phyloP scores from a whole-genome alignment of 2,797 vertebrate species.

The Myotis vivesi region DNA sequence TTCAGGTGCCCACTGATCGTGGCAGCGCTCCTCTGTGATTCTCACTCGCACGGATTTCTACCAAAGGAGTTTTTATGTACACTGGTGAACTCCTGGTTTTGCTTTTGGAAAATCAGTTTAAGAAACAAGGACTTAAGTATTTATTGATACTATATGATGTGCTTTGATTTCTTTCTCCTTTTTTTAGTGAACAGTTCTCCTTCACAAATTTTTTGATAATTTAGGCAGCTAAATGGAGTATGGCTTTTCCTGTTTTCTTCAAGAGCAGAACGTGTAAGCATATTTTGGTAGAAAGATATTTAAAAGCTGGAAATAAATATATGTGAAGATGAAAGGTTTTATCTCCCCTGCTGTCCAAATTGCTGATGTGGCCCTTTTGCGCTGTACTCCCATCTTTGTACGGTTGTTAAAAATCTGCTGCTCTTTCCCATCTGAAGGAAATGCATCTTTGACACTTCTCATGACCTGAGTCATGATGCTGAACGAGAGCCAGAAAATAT shows the following conservation, averaged over 20 bases:
- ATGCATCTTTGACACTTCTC: conserved; percentile 92
- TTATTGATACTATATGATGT: not conserved
- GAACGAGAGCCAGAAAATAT: conserved; percentile 86
- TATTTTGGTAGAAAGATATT: conserved; percentile 72
- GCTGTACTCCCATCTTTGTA: conserved; percentile 77
- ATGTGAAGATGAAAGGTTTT: conserved; percentile 78
- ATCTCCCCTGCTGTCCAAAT: conserved; percentile 78
- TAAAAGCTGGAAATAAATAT: conserved; percentile 79
- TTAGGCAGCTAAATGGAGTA: conserved; percentile 69
- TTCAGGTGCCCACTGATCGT: not conserved
- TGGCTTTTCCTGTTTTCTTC: conserved; percentile 71
- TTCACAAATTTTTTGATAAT: conserved; percentile 73
- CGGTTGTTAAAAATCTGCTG: conserved; percentile 85
- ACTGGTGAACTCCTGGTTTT: not conserved
- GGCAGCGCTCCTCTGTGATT: not conserved
- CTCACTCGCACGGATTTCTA: not conserved
- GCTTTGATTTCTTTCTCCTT: conserved; percentile 32
- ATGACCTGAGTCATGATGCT: conserved; percentile 89
- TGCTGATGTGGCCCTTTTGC: conserved; percentile 80
- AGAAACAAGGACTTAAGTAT: not conserved
- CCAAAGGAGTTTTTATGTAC: not conserved
- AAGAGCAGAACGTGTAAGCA: conserved; percentile 70
- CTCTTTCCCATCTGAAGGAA: conserved; percentile 89
- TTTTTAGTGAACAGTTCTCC: conserved; percentile 44
- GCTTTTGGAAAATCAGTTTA: conserved; percentile 35